Conservation (phyloP, 1,140 invertebrate species). For the Trialeurodes vaporariorum region DNA sequence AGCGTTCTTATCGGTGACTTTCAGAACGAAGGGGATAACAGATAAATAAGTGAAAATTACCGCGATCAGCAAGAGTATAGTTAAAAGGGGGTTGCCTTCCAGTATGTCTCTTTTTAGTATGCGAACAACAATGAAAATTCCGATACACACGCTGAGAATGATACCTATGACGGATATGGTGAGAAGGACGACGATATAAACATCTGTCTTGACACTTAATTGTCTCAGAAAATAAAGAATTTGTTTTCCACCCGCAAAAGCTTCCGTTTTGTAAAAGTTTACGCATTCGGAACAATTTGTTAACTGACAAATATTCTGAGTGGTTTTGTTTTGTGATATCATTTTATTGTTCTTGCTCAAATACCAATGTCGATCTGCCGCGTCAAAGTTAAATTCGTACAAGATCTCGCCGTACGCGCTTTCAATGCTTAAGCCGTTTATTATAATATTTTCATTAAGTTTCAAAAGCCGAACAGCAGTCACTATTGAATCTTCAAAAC, state of each 20-base stretch:
- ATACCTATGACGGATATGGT: conserved; percentile 37
- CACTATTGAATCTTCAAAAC: neutral
- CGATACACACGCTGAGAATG: conserved; percentile 35
- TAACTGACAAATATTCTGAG: neutral
- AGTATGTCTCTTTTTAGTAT: conserved; percentile 39
- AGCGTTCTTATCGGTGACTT: conserved; percentile 13
- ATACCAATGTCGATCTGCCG: neutral
- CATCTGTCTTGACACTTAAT: conserved; percentile 24
- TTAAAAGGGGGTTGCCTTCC: conserved; percentile 42
- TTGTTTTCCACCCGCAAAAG: neutral
- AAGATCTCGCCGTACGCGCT: neutral
- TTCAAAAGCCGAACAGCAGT: neutral
- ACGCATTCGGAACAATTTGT: neutral
- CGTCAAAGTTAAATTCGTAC: neutral
- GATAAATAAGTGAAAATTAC: conserved; percentile 40
- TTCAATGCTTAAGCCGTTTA: neutral
- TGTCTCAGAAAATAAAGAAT: neutral
- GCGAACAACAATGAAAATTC: conserved; percentile 40
- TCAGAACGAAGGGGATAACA: conserved; percentile 41
- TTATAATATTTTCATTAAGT: neutral
- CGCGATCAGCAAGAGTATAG: conserved; percentile 39
- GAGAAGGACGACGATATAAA: conserved; percentile 39
- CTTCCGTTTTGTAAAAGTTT: neutral
- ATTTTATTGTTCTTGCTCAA: neutral
- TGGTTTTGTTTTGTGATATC: neutral